Percentiles rank a stretch among this genome's conserved stretches.
phyloP scores from a whole-genome alignment of 2,888 invertebrate genomes.

The Nineta flava region DNA sequence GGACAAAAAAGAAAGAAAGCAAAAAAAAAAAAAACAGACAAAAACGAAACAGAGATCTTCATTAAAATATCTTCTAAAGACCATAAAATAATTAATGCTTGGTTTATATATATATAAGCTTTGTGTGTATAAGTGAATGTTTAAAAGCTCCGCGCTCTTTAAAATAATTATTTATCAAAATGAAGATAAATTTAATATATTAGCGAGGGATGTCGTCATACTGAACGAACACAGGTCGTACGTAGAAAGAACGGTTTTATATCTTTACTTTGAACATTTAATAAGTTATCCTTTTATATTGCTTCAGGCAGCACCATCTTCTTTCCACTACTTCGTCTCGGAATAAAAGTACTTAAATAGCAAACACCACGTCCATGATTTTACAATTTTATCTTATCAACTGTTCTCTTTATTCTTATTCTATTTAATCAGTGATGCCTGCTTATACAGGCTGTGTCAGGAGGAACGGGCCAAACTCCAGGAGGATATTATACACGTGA shows the following conservation, averaged over 20 bases:
- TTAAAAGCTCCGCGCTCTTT: constrained; percentile 4
- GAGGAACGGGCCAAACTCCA: no score
- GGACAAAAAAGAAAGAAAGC: neutral
- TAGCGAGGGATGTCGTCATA: neutral
- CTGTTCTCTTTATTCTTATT: no score
- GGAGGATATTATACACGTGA: no score
- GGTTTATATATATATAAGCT: neutral
- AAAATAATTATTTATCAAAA: constrained; percentile 8
- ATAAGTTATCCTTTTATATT: neutral
- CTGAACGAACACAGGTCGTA: neutral
- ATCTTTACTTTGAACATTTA: neutral
- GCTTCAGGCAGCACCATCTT: neutral
- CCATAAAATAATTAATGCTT: neutral
- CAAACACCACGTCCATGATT: no score
- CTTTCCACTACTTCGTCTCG: neutral
- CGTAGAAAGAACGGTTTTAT: neutral
- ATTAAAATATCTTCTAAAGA: neutral
- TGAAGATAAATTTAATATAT: constrained; percentile 8
- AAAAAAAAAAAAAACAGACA: neutral
- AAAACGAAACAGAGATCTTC: no score
- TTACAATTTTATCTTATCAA: no score
- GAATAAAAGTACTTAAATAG: no score
- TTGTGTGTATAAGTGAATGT: no score
- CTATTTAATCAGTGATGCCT: no score
- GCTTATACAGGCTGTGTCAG: no score